Base-by-base conservation (phyloP, 2,113 vertebrate species). In the Coreoperca whiteheadi region DNA sequence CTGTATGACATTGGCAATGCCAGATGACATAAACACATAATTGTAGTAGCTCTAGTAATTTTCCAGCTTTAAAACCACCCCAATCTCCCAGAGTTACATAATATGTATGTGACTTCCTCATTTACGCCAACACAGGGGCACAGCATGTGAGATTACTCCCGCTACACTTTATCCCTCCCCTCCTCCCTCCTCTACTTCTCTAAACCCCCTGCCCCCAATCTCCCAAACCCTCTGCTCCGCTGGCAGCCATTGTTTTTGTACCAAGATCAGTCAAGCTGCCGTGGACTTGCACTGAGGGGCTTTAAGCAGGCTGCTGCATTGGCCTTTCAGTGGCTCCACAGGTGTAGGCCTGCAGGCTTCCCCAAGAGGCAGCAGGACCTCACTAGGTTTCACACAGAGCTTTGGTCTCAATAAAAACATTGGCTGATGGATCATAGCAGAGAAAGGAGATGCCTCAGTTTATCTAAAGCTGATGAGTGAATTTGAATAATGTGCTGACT, bases 101-200 rank as follows among this genome's bases (percentile, higher is more conserved):
- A 94, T 73, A 81, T 81, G 51, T 89, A 85, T 85, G 86, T 82
- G 81, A 91, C 90, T 92, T 90, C 79, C 86, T 87, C 85, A 79
- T 91, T 89, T 74, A 80, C 25, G 77, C 67, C 90, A 90, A 87
- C 79, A 87, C 84, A 74, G 69, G 79, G 75, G 61, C 87, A 83
- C 74, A 84, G 81, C 68, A 16, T 86, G 86, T 79, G 82, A 90
- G 91, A 95, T 95, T 94, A 94, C 81, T 72, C 71, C 71, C 8
- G 81, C 77, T 81, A 67, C 8, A 70, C 72, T 91, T 88, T 86
- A 91, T 82, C 87, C 79, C 69, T 39, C 20, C 4, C 28, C 21
- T 74, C 74, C 64, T 64, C 53, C 76, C 51, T 51, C 78, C 66
- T 60, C 68, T 39, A 20, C 61, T 63, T 79, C 75, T 51, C 72